phyloP scores from a whole-genome alignment of 2,113 vertebrate species.

The Passerina amoena region DNA sequence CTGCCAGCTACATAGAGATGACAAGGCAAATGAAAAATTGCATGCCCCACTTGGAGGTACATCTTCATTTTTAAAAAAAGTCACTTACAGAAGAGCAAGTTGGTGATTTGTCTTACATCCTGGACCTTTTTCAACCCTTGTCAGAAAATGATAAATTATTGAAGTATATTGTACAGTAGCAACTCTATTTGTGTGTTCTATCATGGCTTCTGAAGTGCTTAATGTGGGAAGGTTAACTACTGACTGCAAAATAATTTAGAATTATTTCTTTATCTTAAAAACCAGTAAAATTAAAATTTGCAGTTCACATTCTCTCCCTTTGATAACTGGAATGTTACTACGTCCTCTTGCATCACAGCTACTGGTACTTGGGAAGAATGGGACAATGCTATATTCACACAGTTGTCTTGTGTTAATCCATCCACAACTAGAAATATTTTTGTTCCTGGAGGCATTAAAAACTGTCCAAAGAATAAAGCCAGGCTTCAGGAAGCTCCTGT shows the following conservation, averaged over 20 bases:
- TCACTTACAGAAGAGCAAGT: conserved; percentile 39
- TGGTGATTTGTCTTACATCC: conserved; percentile 48
- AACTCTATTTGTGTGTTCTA: conserved; percentile 20
- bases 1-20: background rate
- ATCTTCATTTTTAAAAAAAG: conserved; percentile 25
- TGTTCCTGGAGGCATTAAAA: background rate
- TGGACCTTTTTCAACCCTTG: conserved; percentile 44
- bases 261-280: conserved; percentile 6
- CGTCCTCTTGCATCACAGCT: background rate
- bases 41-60: background rate
- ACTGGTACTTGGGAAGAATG: background rate
- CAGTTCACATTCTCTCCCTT: background rate
- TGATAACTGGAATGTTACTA: background rate
- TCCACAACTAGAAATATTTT: background rate
- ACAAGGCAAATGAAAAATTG: conserved; percentile 38
- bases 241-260: conserved; percentile 53
- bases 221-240: conserved; percentile 34
- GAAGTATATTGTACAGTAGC: conserved; percentile 20
- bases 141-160: conserved; percentile 57
- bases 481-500: background rate
- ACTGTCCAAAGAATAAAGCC: background rate
- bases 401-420: background rate
- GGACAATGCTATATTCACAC: background rate
- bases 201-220: conserved; percentile 15
- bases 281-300: background rate